Evolutionary conservation across 2,888 invertebrate species (phyloP).

Genomic region (Mimas tiliae): DNA sequence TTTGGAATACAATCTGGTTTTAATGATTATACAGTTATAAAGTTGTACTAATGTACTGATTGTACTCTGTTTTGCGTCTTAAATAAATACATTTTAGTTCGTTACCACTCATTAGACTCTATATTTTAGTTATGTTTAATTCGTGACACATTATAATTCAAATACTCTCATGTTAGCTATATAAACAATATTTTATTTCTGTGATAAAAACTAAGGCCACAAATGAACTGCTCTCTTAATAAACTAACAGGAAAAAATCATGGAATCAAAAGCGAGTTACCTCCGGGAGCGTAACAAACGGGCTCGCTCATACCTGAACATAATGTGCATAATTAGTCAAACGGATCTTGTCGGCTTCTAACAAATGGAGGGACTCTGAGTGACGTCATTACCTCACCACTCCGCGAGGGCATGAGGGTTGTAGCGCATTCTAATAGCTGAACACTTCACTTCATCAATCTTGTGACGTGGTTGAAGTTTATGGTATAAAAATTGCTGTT

Average conservation of each 20-base stretch:
- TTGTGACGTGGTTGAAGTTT: no score
- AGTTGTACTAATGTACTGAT: no score
- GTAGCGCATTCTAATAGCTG: not conserved
- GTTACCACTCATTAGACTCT: no score
- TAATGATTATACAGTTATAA: no score
- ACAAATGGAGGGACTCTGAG: not conserved
- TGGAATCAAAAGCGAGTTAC: not conserved
- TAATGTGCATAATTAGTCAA: conserved; percentile 19
- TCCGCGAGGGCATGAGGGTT: not conserved
- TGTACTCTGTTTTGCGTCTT: no score
- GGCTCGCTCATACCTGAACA: conserved; percentile 7
- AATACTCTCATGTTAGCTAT: no score
- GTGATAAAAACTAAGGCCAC: no score
- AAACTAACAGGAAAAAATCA: not conserved
- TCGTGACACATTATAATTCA: no score
- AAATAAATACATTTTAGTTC: no score
- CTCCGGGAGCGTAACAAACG: not conserved
- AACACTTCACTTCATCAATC: not conserved
- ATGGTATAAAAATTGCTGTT: not conserved
- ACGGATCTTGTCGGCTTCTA: not conserved
- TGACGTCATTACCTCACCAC: not conserved
- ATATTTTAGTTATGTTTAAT: no score
- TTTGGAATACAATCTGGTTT: no score
- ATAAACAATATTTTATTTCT: no score
- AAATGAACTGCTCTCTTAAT: not conserved